A percentile compares a stretch with the other conserved stretches of the same genome.
Conservation (phyloP, 1,140 invertebrate species). For the Solenopsis invicta region DNA sequence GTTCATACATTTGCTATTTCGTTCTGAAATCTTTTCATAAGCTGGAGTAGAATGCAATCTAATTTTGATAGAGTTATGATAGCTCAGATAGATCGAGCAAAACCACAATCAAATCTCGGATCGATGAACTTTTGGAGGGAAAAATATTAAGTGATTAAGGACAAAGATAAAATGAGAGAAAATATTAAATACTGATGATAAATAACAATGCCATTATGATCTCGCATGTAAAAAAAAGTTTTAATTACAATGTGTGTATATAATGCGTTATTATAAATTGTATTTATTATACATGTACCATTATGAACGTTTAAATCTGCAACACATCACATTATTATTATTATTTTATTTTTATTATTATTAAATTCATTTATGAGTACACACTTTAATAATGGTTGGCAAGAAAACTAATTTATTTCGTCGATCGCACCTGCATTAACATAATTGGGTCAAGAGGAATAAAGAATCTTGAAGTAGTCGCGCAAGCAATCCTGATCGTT, state of each 20-base stretch:
- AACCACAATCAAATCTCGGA: background rate
- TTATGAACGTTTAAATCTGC: background rate
- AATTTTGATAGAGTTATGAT: background rate
- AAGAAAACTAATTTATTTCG: background rate
- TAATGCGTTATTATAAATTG: background rate
- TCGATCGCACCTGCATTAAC: background rate
- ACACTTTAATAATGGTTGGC: too few species aligned
- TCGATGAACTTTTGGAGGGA: background rate
- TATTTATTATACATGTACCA: background rate
- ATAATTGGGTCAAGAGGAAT: background rate
- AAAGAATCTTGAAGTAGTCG: background rate
- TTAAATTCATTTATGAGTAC: background rate
- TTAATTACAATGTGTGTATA: background rate
- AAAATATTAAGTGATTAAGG: constrained; percentile 12
- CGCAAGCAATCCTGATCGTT: background rate
- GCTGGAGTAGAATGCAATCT: background rate
- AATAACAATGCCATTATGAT: background rate
- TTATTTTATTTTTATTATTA: background rate
- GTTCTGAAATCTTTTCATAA: background rate
- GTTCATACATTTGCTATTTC: background rate
- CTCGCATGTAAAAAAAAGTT: background rate
- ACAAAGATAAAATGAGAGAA: background rate
- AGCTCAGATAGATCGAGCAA: background rate
- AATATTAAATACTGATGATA: background rate
- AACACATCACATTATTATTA: background rate